Evolutionary conservation across 2,113 vertebrate species (phyloP).

Genomic region (Numida meleagris): DNA sequence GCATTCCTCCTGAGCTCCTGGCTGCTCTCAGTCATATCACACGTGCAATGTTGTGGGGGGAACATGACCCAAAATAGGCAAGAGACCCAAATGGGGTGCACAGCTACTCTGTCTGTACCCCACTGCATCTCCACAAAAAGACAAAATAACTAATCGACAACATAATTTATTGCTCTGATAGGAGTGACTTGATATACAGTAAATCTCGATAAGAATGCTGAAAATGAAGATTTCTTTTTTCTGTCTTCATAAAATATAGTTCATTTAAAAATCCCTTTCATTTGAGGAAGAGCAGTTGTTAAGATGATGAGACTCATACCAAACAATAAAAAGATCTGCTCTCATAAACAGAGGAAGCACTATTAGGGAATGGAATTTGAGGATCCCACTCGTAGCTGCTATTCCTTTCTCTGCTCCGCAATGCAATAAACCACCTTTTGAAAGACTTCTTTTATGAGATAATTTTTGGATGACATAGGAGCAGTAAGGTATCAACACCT

Average conservation of each 20-base stretch:
- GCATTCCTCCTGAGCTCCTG: not conserved
- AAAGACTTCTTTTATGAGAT: not conserved
- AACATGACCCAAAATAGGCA: not conserved
- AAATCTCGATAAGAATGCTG: not conserved
- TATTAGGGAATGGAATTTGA: not conserved
- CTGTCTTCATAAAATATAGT: not conserved
- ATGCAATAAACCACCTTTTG: not conserved
- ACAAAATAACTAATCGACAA: not conserved
- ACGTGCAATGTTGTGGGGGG: not conserved
- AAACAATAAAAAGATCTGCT: not conserved
- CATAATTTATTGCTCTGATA: not conserved
- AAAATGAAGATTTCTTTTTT: not conserved
- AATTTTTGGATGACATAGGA: not conserved
- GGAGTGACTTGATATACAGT: not conserved
- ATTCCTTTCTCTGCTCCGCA: not conserved
- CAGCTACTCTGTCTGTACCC: not conserved
- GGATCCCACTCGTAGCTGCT: accelerated
- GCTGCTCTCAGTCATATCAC: not conserved
- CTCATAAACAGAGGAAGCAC: not conserved
- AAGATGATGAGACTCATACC: not conserved
- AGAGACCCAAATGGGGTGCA: not conserved
- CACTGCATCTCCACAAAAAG: not conserved
- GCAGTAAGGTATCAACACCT: not conserved
- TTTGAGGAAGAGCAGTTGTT: not conserved
- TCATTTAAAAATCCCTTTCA: not conserved